These are phyloP conservation scores for Phylloscopus whistleri DNA, from an alignment of 2,113 vertebrate species.

Conservation along the genomic window DNA sequence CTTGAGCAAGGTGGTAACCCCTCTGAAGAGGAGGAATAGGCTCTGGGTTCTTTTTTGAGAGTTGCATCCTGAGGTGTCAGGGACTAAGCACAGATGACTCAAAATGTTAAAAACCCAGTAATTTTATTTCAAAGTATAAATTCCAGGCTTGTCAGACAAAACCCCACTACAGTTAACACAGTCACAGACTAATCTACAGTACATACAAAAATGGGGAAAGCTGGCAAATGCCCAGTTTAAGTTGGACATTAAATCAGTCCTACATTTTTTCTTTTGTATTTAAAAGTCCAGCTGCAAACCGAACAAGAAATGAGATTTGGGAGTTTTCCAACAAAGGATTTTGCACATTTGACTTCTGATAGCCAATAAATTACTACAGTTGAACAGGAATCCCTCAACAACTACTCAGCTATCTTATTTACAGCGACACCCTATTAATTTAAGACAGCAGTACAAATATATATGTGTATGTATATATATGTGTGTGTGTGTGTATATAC, in stretches of 20 bases:
- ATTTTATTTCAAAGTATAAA: conserved; percentile 85
- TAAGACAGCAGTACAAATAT: conserved; percentile 56
- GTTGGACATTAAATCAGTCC: conserved; percentile 58
- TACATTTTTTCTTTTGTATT: conserved; percentile 57
- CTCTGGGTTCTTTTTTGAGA: neutral
- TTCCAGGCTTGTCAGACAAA: conserved; percentile 75
- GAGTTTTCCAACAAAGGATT: conserved; percentile 53
- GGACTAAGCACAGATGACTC: conserved; percentile 65
- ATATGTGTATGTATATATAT: neutral
- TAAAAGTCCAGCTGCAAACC: conserved; percentile 67
- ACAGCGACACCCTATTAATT: conserved; percentile 50
- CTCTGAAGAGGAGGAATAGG: neutral
- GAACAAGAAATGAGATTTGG: conserved; percentile 13
- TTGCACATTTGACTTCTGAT: conserved; percentile 51
- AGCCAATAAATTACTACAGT: conserved; percentile 64
- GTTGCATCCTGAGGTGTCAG: neutral
- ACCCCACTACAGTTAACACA: conserved; percentile 72
- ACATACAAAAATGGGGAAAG: conserved; percentile 70
- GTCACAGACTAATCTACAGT: conserved; percentile 63
- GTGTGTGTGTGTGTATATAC: rapidly evolving
- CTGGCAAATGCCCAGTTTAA: conserved; percentile 49
- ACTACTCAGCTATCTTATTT: conserved; percentile 67
- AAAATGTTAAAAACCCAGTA: conserved; percentile 72
- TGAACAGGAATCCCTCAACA: conserved; percentile 45
- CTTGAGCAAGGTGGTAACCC: neutral